phyloP scores from a whole-genome alignment of 2,113 vertebrate species.

The Myodes glareolus region DNA sequence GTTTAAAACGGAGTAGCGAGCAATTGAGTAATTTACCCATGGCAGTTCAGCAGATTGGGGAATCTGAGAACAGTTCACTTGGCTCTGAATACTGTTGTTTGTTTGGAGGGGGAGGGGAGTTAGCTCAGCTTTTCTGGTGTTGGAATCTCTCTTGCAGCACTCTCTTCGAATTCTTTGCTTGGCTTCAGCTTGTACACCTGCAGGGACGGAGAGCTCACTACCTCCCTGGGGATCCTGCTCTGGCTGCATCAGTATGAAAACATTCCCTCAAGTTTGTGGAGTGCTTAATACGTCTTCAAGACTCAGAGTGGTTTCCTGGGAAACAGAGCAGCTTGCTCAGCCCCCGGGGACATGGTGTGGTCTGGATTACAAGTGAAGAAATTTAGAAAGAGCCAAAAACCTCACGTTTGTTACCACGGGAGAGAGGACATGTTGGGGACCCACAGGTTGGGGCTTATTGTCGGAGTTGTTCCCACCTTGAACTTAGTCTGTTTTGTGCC shows the following conservation, averaged over 20 bases:
- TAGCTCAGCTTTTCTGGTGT: background rate
- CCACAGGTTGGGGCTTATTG: background rate
- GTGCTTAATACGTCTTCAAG: conserved; percentile 38
- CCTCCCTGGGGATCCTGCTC: background rate
- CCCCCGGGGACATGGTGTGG: conserved; percentile 43
- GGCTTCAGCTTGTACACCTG: background rate
- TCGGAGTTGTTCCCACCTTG: background rate
- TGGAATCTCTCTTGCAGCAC: background rate
- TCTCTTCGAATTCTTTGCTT: background rate
- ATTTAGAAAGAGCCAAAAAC: conserved; percentile 46
- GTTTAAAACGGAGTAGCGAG: background rate
- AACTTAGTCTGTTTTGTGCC: background rate
- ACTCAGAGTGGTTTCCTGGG: conserved; percentile 67
- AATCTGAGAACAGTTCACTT: background rate
- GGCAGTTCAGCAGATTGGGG: background rate
- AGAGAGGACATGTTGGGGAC: background rate
- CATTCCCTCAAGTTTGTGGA: conserved; percentile 37
- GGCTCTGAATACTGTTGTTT: background rate
- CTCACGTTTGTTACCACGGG: background rate
- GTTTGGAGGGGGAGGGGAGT: too few species aligned
- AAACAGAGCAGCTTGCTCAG: conserved; percentile 53
- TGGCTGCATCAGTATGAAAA: conserved; percentile 42
- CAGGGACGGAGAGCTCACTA: background rate
- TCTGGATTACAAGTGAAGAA: conserved; percentile 53
- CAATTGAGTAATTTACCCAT: conserved; percentile 12